Evolutionary conservation across 2,113 vertebrate species (phyloP).

Genomic region (Cacatua alba): DNA sequence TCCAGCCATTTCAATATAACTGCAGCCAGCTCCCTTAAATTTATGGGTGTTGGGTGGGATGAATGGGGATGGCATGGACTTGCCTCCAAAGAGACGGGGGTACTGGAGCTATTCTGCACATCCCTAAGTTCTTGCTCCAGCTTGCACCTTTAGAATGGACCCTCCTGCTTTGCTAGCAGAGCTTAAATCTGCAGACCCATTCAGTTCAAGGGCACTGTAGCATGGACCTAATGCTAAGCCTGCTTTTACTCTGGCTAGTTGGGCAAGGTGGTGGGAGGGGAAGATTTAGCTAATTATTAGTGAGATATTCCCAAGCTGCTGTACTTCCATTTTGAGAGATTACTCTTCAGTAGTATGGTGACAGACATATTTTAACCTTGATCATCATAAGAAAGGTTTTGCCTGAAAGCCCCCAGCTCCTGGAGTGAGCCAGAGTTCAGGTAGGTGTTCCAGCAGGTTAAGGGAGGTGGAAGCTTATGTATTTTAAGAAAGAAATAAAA

Average conservation of each 20-base stretch:
- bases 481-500: constrained; percentile 24
- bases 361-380: not conserved
- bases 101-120: not conserved
- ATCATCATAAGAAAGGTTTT: not conserved
- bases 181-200: not conserved
- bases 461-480: not conserved
- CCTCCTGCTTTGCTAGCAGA: not conserved
- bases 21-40: not conserved
- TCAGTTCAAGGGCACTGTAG: not conserved
- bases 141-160: not conserved
- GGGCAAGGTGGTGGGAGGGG: not conserved
- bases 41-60: too few species aligned
- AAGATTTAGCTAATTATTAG: constrained; percentile 6
- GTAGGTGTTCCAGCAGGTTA: not conserved
- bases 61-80: not conserved
- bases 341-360: not conserved
- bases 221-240: not conserved
- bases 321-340: not conserved
- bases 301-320: not conserved
- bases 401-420: not conserved
- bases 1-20: not conserved
- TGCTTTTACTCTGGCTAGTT: not conserved
- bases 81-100: not conserved
- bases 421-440: not conserved
- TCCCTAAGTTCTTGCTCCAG: not conserved